A percentile compares a stretch with the other conserved stretches of the same genome.
phyloP scores from a whole-genome alignment of 2,113 vertebrate species.

The Lepus timidus region DNA sequence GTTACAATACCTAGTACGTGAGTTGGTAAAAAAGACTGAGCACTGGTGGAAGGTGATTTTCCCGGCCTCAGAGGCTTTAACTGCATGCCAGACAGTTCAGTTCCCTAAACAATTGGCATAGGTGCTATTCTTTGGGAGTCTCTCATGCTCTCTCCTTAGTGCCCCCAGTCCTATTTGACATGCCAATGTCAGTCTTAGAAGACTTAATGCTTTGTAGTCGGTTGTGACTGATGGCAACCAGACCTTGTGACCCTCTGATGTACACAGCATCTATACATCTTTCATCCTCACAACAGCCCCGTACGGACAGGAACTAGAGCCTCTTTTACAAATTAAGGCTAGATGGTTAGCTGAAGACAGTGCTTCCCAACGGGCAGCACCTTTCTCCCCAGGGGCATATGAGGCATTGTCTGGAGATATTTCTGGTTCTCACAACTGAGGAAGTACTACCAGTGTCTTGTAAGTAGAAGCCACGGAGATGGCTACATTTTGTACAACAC shows the following conservation, averaged over 20 bases:
- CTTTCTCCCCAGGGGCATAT: not conserved
- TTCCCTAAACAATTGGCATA: too few relatives aligned
- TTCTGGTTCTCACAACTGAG: not conserved
- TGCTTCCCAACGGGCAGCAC: not conserved
- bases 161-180: not conserved
- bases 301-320: not conserved
- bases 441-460: not conserved
- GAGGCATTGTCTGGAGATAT: not conserved
- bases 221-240: not conserved
- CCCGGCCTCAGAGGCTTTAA: not conserved
- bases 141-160: too few relatives aligned
- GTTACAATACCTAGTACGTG: not conserved
- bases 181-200: not conserved
- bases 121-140: not conserved
- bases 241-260: not conserved
- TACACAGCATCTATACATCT: not conserved
- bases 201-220: not conserved
- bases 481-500: not conserved
- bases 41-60: not conserved
- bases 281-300: not conserved
- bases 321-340: not conserved
- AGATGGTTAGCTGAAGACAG: not conserved
- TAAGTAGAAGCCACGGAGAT: not conserved
- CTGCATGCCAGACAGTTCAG: fast-evolving
- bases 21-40: not conserved